Percentiles rank a stretch among this genome's conserved stretches.
Evolutionary conservation across 2,113 vertebrate genomes (phyloP).

Genomic region (Brachyhypopomus occidentalis): DNA sequence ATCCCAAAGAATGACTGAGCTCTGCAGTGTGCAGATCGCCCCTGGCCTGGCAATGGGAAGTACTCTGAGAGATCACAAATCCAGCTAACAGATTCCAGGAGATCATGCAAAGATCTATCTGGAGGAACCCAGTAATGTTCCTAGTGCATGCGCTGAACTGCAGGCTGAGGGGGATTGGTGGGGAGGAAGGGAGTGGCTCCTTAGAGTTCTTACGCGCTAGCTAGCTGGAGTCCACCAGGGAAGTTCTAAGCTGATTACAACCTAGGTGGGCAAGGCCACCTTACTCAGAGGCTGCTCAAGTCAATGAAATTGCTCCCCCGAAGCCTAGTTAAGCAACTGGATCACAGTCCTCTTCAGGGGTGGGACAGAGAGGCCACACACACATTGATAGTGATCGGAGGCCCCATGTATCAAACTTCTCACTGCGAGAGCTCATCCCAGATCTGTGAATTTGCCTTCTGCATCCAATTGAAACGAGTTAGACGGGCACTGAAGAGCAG

Average conservation of each 20-base stretch:
- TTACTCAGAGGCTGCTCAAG: conserved; percentile 42
- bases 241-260: conserved; percentile 50
- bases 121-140: conserved; percentile 20
- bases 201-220: conserved; percentile 21
- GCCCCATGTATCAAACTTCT: not conserved
- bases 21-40: not conserved
- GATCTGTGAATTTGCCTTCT: not conserved
- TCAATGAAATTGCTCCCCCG: conserved; percentile 50
- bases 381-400: not conserved
- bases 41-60: not conserved
- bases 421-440: not conserved
- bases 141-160: conserved; percentile 42
- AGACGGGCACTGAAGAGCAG: not conserved
- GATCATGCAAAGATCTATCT: not conserved
- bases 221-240: conserved; percentile 31
- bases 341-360: conserved; percentile 28
- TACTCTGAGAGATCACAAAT: not conserved
- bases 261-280: conserved; percentile 29
- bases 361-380: not conserved
- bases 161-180: conserved; percentile 24
- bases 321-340: conserved; percentile 28
- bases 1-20: not conserved
- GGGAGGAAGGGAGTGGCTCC: conserved; percentile 30
- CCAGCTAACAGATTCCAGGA: not conserved
- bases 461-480: not conserved